A percentile compares a stretch with the other conserved stretches of the same genome.
phyloP scores from a whole-genome alignment of 2,888 invertebrate species.

The Leptogaster cylindrica region DNA sequence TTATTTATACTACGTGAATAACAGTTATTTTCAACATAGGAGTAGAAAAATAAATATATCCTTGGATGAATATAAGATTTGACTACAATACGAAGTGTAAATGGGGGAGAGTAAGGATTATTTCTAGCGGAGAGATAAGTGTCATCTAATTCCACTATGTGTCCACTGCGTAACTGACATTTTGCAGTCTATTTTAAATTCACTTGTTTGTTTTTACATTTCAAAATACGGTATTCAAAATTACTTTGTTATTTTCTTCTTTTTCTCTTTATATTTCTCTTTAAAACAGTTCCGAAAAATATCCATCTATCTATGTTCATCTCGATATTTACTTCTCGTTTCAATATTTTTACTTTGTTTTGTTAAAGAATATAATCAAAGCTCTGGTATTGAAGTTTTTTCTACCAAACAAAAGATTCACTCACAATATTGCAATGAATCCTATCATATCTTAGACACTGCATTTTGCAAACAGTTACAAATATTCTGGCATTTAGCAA shows the following conservation, averaged over 20 bases:
- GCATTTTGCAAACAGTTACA: slow-evolving; percentile 34
- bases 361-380: slow-evolving; percentile 9
- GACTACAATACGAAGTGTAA: slow-evolving; percentile 3
- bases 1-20: slow-evolving; percentile 34
- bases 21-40: slow-evolving; percentile 27
- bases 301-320: slow-evolving; percentile 21
- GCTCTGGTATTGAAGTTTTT: slow-evolving; percentile 14
- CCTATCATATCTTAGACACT: slow-evolving; percentile 12
- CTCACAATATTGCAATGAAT: background rate
- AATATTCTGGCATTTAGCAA: slow-evolving; percentile 35
- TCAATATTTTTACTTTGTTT: background rate
- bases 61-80: slow-evolving; percentile 22
- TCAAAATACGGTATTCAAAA: slow-evolving; percentile 27
- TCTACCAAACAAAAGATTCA: no score
- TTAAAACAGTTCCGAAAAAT: slow-evolving; percentile 34
- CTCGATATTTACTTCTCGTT: slow-evolving; percentile 20
- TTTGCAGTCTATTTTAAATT: slow-evolving; percentile 12
- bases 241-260: background rate
- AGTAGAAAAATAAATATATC: slow-evolving; percentile 32
- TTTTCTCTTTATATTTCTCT: slow-evolving; percentile 1
- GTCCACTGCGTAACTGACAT: slow-evolving; percentile 4
- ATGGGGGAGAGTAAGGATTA: no score
- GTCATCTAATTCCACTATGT: slow-evolving; percentile 34
- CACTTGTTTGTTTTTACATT: background rate
- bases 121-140: slow-evolving; percentile 16